Base-by-base conservation (phyloP, 1,140 invertebrate genomes). In the Drosophila rhopaloa region DNA sequence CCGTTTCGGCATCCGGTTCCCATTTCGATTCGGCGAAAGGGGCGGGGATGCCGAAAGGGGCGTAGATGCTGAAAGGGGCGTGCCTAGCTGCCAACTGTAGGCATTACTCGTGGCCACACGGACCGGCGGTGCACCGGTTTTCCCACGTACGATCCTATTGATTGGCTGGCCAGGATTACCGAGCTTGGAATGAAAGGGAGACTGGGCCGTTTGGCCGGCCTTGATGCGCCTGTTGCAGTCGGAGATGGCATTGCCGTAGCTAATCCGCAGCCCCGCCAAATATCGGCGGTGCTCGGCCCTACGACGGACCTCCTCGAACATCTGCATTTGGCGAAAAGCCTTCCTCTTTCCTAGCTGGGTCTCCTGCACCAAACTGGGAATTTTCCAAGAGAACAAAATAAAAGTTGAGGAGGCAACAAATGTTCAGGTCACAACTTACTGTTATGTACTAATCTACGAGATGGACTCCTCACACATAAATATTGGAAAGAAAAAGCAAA, bases 201-300 rank as follows among this genome's bases (percentile, higher is more conserved):
- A 14, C 7, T 13, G 14, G 7, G 14, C 41, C n/a, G n/a, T 8
- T 4, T 14, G 29, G 4, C 11, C 27, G 9, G 11, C 11, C 37
- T 54, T 60, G 41, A 9, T 27, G 11, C 50, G 72, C 56, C 46
- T 48, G 8, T 74, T 83, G 5, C 29, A 44, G 27, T 59, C 57
- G 37, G 76, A 83, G 7, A 73, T 32, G 2, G 79, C 79, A 32
- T 81, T 81, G 11, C 79, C 79, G 11, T 81, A 81, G 8, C 44
- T 54, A 1, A 63, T 56, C 0, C 80, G 56, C 13, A 71, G 24
- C 5, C 51, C 50, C 29, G 51, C 67, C 50, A 73, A 32, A 5
- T 62, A 38, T 5, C 79, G 79, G 35, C 79, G 79, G 0, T 48
- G 41, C 35, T 65, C 29, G 14, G 53, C 54, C 1, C n/a, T 53